Evolutionary conservation across 2,113 vertebrate species (phyloP).

Genomic region (Psammodynastes pulverulentus): DNA sequence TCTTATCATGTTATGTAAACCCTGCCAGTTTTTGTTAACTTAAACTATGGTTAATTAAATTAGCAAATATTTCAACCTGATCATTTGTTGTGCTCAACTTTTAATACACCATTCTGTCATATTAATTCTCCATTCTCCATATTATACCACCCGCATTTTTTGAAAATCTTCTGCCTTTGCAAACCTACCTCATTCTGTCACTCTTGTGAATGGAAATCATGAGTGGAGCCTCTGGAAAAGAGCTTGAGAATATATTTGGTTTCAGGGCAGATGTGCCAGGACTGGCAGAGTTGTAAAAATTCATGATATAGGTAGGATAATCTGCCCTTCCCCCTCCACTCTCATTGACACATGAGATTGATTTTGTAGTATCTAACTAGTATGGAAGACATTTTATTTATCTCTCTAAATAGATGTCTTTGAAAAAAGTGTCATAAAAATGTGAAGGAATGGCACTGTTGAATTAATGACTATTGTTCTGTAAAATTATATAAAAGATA

Average conservation of each 20-base stretch:
- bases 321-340: neutral
- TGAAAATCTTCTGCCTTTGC: neutral
- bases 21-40: neutral
- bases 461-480: neutral
- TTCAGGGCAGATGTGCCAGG: neutral
- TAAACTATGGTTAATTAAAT: neutral
- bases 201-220: neutral
- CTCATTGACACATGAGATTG: neutral
- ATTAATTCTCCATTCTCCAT: neutral
- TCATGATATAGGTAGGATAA: neutral
- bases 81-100: neutral
- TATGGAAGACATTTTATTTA: neutral
- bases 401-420: slow-evolving; percentile 2
- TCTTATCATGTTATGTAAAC: neutral
- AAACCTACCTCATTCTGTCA: neutral
- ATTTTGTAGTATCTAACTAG: neutral
- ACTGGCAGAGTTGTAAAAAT: neutral
- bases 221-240: neutral
- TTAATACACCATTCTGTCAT: neutral
- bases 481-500: neutral
- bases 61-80: neutral
- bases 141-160: neutral
- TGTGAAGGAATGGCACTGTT: neutral
- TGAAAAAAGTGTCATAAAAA: neutral
- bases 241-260: neutral